Evolutionary conservation across 92 coral and sea anemone genomes (phyloP).

Genomic region (Porites evermanni): DNA sequence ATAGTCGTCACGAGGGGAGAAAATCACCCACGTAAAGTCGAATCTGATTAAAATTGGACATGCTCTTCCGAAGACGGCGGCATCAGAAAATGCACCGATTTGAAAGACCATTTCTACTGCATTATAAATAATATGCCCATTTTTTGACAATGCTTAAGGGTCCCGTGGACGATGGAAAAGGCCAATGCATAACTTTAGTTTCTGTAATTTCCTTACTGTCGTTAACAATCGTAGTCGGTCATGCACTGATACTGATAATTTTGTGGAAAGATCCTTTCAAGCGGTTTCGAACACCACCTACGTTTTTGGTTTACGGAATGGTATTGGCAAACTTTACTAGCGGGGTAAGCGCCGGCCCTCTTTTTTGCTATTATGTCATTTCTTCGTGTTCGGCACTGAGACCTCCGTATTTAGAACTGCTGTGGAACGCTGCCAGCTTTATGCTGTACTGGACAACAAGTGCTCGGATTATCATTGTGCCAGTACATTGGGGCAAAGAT

Average conservation of each 20-base stretch:
- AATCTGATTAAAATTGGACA: not conserved
- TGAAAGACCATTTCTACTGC: not conserved
- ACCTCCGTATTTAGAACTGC: not conserved
- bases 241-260: constrained; percentile 27
- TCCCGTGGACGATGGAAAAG: not conserved
- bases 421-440: constrained; percentile 7
- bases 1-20: not conserved
- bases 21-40: not conserved
- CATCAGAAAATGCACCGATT: not conserved
- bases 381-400: not conserved
- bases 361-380: not conserved
- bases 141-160: too few relatives aligned
- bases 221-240: constrained; percentile 14
- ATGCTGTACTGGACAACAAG: constrained; percentile 46
- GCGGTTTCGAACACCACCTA: constrained; percentile 48
- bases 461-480: constrained; percentile 47
- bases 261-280: constrained; percentile 52
- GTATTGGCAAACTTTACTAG: constrained; percentile 34
- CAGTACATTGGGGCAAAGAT: constrained; percentile 47
- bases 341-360: constrained; percentile 38
- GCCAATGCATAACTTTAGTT: constrained; percentile 8
- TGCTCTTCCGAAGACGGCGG: not conserved
- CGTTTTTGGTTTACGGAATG: constrained; percentile 34
- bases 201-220: constrained; percentile 17
- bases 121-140: not conserved